A percentile compares a stretch with the other conserved stretches of the same genome.
These are phyloP conservation scores for Lateolabrax maculatus DNA, from an alignment of 2,797 vertebrate genomes.

Conservation along the genomic window DNA sequence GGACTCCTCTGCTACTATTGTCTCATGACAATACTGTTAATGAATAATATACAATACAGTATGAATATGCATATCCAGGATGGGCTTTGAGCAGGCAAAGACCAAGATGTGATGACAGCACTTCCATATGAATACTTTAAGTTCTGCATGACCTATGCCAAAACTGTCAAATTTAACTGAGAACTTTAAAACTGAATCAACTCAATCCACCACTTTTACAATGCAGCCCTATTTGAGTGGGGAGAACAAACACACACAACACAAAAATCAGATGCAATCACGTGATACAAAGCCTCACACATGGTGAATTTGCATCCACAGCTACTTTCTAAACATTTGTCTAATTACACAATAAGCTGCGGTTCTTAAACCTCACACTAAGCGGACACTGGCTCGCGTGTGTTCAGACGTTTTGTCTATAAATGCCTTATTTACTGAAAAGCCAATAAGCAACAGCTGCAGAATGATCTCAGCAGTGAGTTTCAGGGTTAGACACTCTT, in stretches of 20 bases:
- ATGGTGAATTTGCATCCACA: constrained; percentile 7
- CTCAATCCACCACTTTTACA: neutral
- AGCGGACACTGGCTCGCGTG: constrained; percentile 37
- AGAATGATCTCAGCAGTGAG: constrained; percentile 73
- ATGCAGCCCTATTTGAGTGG: neutral
- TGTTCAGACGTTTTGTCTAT: constrained; percentile 47
- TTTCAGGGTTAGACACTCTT: constrained; percentile 59
- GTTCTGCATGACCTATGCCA: constrained; percentile 8
- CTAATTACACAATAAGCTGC: constrained; percentile 44
- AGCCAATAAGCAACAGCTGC: constrained; percentile 79
- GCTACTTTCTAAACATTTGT: constrained; percentile 29
- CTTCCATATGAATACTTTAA: constrained; percentile 5
- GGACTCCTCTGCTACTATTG: neutral
- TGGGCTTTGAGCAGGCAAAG: neutral
- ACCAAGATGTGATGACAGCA: constrained; percentile 15
- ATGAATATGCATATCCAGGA: neutral
- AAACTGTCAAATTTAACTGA: too few species aligned
- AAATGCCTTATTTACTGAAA: constrained; percentile 72
- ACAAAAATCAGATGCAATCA: neutral
- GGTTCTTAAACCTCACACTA: constrained; percentile 36
- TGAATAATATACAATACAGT: too few species aligned
- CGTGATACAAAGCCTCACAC: constrained; percentile 4
- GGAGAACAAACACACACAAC: neutral
- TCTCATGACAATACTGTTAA: constrained; percentile 3
- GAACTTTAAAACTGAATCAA: too few species aligned